Evolutionary conservation across 2,797 vertebrate genomes (phyloP).

Genomic region (Numenius phaeopus): DNA sequence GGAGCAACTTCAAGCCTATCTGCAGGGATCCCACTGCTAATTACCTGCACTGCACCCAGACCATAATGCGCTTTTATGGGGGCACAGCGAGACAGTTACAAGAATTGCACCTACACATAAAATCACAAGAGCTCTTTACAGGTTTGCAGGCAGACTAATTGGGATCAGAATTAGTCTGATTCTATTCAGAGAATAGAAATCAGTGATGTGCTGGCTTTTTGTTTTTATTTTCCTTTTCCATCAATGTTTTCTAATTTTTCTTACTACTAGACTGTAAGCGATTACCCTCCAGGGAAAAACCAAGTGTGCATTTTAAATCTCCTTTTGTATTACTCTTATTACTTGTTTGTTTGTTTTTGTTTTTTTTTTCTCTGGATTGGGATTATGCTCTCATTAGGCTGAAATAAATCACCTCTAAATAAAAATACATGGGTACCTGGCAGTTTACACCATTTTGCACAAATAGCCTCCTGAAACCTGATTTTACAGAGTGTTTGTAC

Average conservation of each 20-base stretch:
- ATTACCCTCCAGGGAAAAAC: neutral
- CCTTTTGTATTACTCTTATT: neutral
- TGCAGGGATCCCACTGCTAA: neutral
- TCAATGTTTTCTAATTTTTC: neutral
- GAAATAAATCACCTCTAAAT: neutral
- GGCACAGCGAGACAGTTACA: neutral
- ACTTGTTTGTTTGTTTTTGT: neutral
- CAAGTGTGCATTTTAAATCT: neutral
- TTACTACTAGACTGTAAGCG: neutral
- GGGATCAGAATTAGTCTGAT: neutral
- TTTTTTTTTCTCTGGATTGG: neutral
- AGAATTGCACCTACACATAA: neutral
- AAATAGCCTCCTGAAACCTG: neutral
- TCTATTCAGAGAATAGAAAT: neutral
- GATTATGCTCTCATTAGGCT: neutral
- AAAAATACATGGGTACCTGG: neutral
- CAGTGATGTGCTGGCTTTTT: neutral
- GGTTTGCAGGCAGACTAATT: neutral
- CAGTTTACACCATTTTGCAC: neutral
- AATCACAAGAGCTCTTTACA: neutral
- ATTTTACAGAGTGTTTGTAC: neutral
- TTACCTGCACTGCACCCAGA: neutral
- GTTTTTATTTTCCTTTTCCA: neutral
- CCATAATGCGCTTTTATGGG: neutral
- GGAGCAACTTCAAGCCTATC: neutral